phyloP scores from a whole-genome alignment of 1,140 invertebrate genomes.

The Lamellibrachia luymesi region DNA sequence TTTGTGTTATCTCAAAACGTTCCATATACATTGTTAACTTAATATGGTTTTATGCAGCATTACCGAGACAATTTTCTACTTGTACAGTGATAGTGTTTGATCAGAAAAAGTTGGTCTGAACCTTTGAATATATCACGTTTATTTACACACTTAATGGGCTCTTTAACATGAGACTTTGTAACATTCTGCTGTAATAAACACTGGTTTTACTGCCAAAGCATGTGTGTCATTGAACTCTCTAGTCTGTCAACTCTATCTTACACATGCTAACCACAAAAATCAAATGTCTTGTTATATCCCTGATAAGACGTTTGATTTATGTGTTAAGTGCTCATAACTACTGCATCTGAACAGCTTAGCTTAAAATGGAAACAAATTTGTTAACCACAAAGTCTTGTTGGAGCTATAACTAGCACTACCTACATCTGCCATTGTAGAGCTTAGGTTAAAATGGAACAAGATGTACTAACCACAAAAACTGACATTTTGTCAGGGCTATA shows the following conservation, averaged over 20 bases:
- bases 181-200: neutral
- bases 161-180: conserved; percentile 1
- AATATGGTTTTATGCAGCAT: neutral
- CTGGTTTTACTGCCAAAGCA: neutral
- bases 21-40: neutral
- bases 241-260: neutral
- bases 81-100: neutral
- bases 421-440: no score
- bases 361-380: no score
- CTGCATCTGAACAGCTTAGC: no score
- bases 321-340: no score
- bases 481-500: neutral
- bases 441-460: no score
- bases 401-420: no score
- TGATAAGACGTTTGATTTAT: no score
- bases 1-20: neutral
- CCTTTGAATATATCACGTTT: neutral
- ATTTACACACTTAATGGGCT: neutral
- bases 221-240: neutral
- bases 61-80: neutral
- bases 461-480: neutral
- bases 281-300: no score
- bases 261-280: neutral
- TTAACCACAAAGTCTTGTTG: no score
- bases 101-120: neutral